Percentiles rank a stretch among this genome's conserved stretches.
Evolutionary conservation across 2,113 vertebrate genomes (phyloP).

Genomic region (Indri indri): DNA sequence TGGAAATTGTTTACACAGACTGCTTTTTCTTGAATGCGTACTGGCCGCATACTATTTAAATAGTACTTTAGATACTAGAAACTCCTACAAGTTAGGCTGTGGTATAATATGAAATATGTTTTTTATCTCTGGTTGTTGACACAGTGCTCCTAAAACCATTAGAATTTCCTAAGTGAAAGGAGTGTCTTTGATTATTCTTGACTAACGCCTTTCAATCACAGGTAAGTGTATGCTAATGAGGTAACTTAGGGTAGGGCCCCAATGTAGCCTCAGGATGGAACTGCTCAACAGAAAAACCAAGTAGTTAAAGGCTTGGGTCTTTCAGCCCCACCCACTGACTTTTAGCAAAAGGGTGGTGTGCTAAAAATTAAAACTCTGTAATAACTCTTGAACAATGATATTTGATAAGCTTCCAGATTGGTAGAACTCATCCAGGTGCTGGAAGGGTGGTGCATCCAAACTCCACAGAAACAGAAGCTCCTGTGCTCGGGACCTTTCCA

Average conservation of each 20-base stretch:
- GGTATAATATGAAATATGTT: background rate
- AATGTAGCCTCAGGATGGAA: background rate
- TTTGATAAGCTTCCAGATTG: background rate
- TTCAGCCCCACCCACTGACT: background rate
- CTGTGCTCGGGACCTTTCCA: background rate
- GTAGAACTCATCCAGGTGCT: background rate
- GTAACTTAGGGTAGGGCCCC: too few relatives aligned
- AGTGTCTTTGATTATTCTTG: background rate
- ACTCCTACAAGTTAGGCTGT: background rate
- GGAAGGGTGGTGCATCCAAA: rapidly evolving
- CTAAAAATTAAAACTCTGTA: background rate
- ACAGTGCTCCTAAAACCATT: too few relatives aligned
- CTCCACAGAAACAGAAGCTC: background rate
- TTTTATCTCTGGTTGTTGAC: background rate
- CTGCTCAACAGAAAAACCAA: background rate
- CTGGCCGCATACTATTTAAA: background rate
- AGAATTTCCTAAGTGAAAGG: background rate
- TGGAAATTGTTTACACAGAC: background rate
- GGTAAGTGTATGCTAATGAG: background rate
- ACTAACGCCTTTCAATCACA: background rate
- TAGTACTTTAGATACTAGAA: background rate
- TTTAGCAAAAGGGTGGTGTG: background rate
- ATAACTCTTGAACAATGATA: background rate
- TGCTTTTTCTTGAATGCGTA: background rate
- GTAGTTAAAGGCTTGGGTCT: background rate